Conservation (phyloP, 1,140 invertebrate species). For the Goniozus legneri region DNA sequence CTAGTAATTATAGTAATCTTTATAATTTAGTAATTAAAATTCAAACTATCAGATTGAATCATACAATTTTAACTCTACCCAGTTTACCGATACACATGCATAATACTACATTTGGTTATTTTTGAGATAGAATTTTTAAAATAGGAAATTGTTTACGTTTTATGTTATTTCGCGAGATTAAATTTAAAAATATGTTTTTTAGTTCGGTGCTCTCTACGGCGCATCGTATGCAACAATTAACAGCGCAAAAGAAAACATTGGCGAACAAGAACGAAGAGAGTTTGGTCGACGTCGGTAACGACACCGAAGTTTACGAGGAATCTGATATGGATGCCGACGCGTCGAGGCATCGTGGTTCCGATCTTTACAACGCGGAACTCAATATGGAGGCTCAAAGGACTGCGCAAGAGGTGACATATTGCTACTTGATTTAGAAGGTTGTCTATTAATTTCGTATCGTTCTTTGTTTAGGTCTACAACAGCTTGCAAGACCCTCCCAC, state of each 20-base stretch:
- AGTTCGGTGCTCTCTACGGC: conserved; percentile 44
- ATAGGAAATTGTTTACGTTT: no score
- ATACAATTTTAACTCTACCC: no score
- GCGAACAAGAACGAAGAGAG: conserved; percentile 21
- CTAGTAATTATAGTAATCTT: no score
- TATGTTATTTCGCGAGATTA: no score
- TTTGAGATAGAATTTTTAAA: no score
- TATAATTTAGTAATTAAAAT: no score
- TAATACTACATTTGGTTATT: no score
- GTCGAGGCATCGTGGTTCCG: conserved; percentile 32
- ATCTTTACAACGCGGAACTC: conserved; percentile 49
- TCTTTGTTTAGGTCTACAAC: conserved; percentile 41
- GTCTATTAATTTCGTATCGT: neutral
- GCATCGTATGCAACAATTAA: conserved; percentile 37
- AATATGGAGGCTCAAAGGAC: conserved; percentile 50
- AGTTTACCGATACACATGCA: no score
- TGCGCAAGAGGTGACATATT: conserved; percentile 41
- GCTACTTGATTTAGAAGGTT: neutral
- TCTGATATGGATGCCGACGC: conserved; percentile 29
- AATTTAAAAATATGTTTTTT: no score
- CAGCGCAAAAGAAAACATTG: conserved; percentile 18
- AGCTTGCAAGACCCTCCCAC: conserved; percentile 49
- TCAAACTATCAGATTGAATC: no score
- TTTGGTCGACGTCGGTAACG: conserved; percentile 27
- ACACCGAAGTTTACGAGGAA: conserved; percentile 29